Evolutionary conservation across 1,140 invertebrate genomes (phyloP).

Genomic region (Drosophila saltans): DNA sequence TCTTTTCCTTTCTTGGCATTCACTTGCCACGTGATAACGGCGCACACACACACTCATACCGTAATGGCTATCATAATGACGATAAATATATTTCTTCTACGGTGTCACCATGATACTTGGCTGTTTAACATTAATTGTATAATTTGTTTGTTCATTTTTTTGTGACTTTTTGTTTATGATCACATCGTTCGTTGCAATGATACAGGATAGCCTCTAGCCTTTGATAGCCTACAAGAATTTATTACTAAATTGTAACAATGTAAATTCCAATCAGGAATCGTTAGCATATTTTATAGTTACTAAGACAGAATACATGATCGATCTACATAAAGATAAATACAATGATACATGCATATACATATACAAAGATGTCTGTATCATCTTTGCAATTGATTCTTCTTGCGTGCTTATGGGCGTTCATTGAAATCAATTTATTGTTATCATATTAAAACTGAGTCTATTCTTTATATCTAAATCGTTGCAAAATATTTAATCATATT

Average conservation of each 20-base stretch:
- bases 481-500: no score
- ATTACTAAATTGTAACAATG: constrained; percentile 47
- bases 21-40: neutral
- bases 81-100: constrained; percentile 52
- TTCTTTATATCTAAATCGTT: no score
- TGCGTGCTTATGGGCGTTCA: constrained; percentile 35
- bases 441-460: neutral
- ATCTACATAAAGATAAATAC: no score
- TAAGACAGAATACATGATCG: neutral
- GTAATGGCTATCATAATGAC: constrained; percentile 17
- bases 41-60: neutral
- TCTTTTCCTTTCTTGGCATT: neutral
- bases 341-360: neutral
- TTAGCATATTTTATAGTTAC: constrained; percentile 43
- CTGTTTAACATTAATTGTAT: no score
- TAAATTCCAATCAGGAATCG: constrained; percentile 39
- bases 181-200: neutral
- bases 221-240: constrained; percentile 4
- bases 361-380: neutral
- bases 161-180: no score
- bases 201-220: neutral
- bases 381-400: constrained; percentile 3
- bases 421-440: neutral
- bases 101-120: constrained; percentile 2
- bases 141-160: no score